Percentiles rank a stretch among this genome's conserved stretches.
phyloP scores from a whole-genome alignment of 2,797 vertebrate genomes.

The Coregonus ussuriensis region DNA sequence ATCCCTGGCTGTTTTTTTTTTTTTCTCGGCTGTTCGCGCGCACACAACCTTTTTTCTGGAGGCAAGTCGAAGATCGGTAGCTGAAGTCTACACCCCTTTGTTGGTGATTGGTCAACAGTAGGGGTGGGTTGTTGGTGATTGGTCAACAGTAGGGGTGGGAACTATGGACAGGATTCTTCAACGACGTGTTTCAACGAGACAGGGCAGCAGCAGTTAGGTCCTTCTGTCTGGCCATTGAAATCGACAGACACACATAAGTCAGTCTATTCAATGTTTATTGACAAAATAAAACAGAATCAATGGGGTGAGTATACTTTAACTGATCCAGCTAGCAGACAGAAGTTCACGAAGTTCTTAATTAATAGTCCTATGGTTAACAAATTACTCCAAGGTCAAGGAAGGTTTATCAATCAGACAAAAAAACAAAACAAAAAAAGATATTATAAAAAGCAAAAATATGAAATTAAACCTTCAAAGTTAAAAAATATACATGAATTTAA shows the following conservation, averaged over 20 bases:
- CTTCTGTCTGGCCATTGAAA: too few species aligned
- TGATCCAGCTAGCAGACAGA: slow-evolving; percentile 53
- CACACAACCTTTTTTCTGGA: too few species aligned
- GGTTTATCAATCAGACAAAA: slow-evolving; percentile 49
- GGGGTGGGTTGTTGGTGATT: too few species aligned
- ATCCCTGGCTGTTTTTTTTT: too few species aligned
- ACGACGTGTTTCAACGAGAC: too few species aligned
- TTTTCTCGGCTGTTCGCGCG: too few species aligned
- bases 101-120: too few species aligned
- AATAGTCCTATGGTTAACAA: slow-evolving; percentile 31
- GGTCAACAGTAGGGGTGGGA: too few species aligned
- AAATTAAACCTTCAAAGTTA: slow-evolving; percentile 35
- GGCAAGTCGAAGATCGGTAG: too few species aligned
- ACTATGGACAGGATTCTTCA: too few species aligned
- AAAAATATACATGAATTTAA: slow-evolving; percentile 37
- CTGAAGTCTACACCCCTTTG: too few species aligned
- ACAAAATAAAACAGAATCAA: slow-evolving; percentile 51
- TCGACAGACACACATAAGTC: slow-evolving; percentile 1
- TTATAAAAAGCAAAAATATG: slow-evolving; percentile 58
- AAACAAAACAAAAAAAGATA: slow-evolving; percentile 46
- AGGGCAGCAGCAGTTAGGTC: too few species aligned
- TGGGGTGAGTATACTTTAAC: slow-evolving; percentile 63
- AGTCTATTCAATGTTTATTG: slow-evolving; percentile 62
- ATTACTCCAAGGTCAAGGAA: slow-evolving; percentile 40
- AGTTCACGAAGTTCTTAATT: slow-evolving; percentile 34